Base-by-base conservation (phyloP, 2,113 vertebrate species). In the Strigops habroptila region DNA sequence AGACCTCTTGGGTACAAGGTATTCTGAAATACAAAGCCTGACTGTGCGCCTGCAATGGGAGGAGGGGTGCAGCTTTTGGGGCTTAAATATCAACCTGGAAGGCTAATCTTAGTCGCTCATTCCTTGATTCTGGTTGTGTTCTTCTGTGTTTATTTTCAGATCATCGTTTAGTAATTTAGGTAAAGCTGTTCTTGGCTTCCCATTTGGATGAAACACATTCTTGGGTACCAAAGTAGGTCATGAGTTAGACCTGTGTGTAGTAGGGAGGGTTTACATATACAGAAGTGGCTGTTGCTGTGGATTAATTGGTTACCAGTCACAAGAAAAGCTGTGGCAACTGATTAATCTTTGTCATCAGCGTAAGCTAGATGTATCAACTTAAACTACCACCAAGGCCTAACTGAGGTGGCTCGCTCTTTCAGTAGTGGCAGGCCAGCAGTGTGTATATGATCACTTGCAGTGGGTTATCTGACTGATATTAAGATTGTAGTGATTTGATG, bases 11-110 rank as follows among this genome's bases (percentile, higher is more conserved):
- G n/a, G 57, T 92, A 41, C 65, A 57, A 52, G 31, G 27, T 92
- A 3, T 80, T 88, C 75, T 79, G 62, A 80, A 89, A 78, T 69
- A 95, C 76, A 88, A 76, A 93, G 77, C 27, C 52, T 84, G 69
- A 46, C 88, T 93, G 43, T 93, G 31, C 91, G 65, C 37, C 3
- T 84, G 57, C 11, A 9, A 27, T 88, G 79, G 82, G 53, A 83
- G 51, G 39, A 68, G 30, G 48, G 30, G 12, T 71, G 24, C 78
- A 78, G 16, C 4, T 14, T 35, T 27, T 23, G 59, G 22, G 59
- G 59, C 39, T 84, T 64, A 24, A 81, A 37, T 30, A 71, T 87
- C 55, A 75, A n/a, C 18, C 35, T 84, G 48, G 43, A 75, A 86
- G 46, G 28, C 43, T 86, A 63, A 81, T 74, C 39, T 88, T 33